Evolutionary conservation across 92 coral and sea anemone genomes (phyloP).

Genomic region (Epizoanthus rinbou): DNA sequence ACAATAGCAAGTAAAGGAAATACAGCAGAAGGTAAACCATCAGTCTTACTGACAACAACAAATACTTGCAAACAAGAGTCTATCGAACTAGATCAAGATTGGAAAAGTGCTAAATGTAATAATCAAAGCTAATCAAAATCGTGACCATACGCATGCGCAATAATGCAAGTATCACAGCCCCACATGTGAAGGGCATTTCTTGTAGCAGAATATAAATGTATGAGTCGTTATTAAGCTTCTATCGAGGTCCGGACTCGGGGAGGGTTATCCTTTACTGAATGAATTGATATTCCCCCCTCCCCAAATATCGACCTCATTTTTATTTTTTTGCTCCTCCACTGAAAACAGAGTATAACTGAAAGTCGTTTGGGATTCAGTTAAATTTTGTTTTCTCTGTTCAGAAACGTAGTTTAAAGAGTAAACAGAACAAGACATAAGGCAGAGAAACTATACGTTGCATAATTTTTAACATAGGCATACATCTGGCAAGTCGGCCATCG

Average conservation of each 20-base stretch:
- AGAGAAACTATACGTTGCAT: no score
- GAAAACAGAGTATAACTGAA: background rate
- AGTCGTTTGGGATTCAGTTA: background rate
- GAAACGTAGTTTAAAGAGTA: background rate
- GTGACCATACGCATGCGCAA: background rate
- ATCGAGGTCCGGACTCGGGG: slow-evolving; percentile 18
- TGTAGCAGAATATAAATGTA: background rate
- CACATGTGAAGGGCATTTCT: background rate
- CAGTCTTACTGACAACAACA: no score
- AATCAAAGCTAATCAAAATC: no score
- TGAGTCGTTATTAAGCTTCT: background rate
- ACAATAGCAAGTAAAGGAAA: no score
- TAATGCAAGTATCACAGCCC: background rate
- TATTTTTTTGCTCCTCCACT: background rate
- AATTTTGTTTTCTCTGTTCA: background rate
- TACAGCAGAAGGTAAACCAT: no score
- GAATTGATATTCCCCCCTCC: slow-evolving; percentile 21
- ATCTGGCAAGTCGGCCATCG: background rate
- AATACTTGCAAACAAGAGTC: no score
- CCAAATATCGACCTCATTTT: slow-evolving; percentile 22
- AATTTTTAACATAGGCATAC: no score
- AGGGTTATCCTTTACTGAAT: background rate
- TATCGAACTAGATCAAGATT: no score
- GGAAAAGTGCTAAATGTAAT: no score
- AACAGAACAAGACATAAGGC: no score